Evolutionary conservation across 2,797 vertebrate genomes (phyloP).

Genomic region (Sebastes cheni): DNA sequence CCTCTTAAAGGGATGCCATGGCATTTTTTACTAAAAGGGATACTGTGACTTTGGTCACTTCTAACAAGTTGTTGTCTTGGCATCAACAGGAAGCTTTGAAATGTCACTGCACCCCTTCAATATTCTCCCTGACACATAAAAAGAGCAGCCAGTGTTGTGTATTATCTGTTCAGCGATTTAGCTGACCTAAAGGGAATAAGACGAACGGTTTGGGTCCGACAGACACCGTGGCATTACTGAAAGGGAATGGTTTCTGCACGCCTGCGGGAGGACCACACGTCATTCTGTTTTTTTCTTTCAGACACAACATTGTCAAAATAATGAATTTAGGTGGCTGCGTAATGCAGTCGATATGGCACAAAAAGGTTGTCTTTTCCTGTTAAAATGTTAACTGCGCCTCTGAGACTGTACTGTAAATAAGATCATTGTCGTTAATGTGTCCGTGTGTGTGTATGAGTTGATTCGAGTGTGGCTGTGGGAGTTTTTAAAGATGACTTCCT

Average conservation of each 20-base stretch:
- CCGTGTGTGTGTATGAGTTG: neutral
- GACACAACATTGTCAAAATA: constrained; percentile 32
- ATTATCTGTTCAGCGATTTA: constrained; percentile 53
- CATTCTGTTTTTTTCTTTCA: constrained; percentile 15
- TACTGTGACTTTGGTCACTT: constrained; percentile 49
- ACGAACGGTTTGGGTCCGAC: constrained; percentile 38
- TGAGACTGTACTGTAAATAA: constrained; percentile 42
- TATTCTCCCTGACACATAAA: constrained; percentile 60
- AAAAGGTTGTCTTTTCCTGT: neutral
- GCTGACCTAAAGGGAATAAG: constrained; percentile 56
- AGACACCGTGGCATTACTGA: constrained; percentile 18
- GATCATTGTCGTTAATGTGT: constrained; percentile 20
- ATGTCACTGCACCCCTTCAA: constrained; percentile 52
- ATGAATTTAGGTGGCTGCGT: neutral
- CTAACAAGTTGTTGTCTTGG: constrained; percentile 55
- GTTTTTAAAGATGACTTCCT: constrained; percentile 29
- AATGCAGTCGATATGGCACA: neutral
- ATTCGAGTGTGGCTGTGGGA: constrained; percentile 1
- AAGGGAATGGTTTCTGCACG: constrained; percentile 21
- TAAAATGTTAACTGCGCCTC: constrained; percentile 44
- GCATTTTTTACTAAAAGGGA: constrained; percentile 8
- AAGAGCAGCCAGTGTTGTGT: constrained; percentile 47
- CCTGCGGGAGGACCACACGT: neutral
- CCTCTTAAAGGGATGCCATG: constrained; percentile 9
- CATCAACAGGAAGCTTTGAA: constrained; percentile 44